Evolutionary conservation across 2,113 vertebrate species (phyloP).

Genomic region (Cathartes aura): DNA sequence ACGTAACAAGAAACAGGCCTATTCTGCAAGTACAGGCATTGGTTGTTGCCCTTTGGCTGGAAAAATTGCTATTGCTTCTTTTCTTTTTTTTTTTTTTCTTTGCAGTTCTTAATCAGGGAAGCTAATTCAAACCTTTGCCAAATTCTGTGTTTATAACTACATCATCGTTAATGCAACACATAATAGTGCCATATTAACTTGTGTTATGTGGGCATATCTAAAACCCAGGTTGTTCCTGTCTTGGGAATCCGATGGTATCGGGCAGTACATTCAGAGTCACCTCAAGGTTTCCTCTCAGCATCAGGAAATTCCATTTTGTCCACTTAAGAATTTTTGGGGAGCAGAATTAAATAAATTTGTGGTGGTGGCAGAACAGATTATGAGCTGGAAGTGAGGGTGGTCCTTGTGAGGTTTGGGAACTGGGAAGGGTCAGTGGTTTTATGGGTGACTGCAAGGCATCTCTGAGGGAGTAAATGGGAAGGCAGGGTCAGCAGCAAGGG

Average conservation of each 20-base stretch:
- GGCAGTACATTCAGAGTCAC: background rate
- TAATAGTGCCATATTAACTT: background rate
- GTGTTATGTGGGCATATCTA: too few species aligned
- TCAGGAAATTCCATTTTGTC: background rate
- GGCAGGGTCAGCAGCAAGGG: background rate
- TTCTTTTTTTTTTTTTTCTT: background rate
- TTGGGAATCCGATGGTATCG: background rate
- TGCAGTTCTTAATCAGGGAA: background rate
- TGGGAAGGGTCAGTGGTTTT: background rate
- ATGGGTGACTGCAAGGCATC: background rate
- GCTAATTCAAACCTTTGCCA: too few species aligned
- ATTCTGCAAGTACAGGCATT: background rate
- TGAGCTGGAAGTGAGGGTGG: background rate
- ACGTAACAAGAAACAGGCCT: background rate
- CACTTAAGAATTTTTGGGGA: background rate
- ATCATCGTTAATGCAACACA: rapidly evolving
- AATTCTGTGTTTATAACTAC: background rate
- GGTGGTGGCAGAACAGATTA: background rate
- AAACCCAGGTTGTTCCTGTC: too few species aligned
- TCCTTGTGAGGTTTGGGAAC: background rate
- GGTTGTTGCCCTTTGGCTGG: background rate
- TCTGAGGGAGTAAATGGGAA: too few species aligned
- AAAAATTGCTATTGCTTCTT: background rate
- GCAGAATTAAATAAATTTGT: background rate
- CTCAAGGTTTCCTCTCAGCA: background rate